Conservation (phyloP, 1,140 invertebrate genomes). For the Pachypsylla venusta region DNA sequence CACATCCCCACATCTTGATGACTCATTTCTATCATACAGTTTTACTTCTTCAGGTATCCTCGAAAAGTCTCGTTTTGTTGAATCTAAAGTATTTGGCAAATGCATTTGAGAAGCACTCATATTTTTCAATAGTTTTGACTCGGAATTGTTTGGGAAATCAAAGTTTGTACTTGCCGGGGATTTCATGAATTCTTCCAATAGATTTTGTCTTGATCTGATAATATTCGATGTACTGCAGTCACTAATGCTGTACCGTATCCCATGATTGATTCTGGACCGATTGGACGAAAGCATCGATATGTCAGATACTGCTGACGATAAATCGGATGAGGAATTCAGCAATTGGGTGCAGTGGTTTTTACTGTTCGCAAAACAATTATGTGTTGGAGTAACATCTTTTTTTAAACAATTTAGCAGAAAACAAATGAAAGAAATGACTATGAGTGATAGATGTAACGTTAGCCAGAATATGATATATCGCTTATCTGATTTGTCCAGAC, state of each 20-base stretch:
- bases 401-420: constrained; percentile 23
- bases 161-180: constrained; percentile 11
- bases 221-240: constrained; percentile 16
- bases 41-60: constrained; percentile 14
- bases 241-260: constrained; percentile 19
- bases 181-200: constrained; percentile 21
- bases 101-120: neutral
- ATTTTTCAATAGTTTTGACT: neutral
- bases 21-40: neutral
- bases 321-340: constrained; percentile 21
- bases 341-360: constrained; percentile 21
- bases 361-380: constrained; percentile 25
- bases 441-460: constrained; percentile 32
- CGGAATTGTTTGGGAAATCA: constrained; percentile 10
- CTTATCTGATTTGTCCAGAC: constrained; percentile 20
- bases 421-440: constrained; percentile 26
- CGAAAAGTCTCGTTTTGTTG: neutral
- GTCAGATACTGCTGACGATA: constrained; percentile 23
- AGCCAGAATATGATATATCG: constrained; percentile 36
- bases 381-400: constrained; percentile 15
- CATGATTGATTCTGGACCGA: constrained; percentile 13
- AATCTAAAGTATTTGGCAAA: neutral
- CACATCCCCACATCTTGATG: constrained; percentile 10
- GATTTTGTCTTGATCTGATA: constrained; percentile 13
- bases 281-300: constrained; percentile 19